Evolutionary conservation across 1,140 invertebrate species (phyloP).

Genomic region (Ditylenchus dipsaci): DNA sequence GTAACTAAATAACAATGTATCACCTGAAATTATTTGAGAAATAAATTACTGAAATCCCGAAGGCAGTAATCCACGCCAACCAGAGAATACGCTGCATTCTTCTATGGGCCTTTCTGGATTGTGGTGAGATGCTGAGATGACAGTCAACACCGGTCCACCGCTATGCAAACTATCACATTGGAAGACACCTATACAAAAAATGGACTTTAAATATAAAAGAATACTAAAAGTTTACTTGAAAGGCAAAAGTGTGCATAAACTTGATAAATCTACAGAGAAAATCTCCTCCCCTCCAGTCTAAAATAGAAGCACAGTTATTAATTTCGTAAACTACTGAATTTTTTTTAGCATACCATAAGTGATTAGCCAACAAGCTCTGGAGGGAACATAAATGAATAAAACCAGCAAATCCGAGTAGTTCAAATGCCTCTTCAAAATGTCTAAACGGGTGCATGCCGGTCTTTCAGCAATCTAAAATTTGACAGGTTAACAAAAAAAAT

Average conservation of each 20-base stretch:
- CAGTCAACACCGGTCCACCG: slow-evolving; percentile 52
- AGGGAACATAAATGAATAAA: slow-evolving; percentile 55
- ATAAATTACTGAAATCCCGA: slow-evolving; percentile 36
- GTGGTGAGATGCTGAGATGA: slow-evolving; percentile 49
- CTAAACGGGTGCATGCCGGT: slow-evolving; percentile 46
- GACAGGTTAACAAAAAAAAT: too few species aligned
- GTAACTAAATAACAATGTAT: slow-evolving; percentile 6
- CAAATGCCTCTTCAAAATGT: slow-evolving; percentile 53
- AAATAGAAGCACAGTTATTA: background rate
- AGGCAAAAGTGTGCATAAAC: slow-evolving; percentile 54
- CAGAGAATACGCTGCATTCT: slow-evolving; percentile 47
- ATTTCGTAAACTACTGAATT: background rate
- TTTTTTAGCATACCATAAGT: slow-evolving; percentile 20
- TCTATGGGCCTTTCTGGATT: slow-evolving; percentile 43
- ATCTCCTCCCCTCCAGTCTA: slow-evolving; percentile 53
- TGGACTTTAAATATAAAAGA: background rate
- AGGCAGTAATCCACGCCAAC: slow-evolving; percentile 50
- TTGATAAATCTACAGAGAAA: slow-evolving; percentile 53
- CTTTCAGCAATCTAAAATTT: slow-evolving; percentile 52
- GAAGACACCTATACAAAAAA: slow-evolving; percentile 52
- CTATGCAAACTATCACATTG: slow-evolving; percentile 66
- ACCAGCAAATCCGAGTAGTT: slow-evolving; percentile 56
- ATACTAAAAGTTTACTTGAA: slow-evolving; percentile 42
- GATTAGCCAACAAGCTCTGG: slow-evolving; percentile 47
- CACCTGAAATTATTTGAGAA: background rate